These are phyloP conservation scores for Prionailurus bengalensis DNA, from an alignment of 2,113 vertebrate genomes.

Conservation along the genomic window DNA sequence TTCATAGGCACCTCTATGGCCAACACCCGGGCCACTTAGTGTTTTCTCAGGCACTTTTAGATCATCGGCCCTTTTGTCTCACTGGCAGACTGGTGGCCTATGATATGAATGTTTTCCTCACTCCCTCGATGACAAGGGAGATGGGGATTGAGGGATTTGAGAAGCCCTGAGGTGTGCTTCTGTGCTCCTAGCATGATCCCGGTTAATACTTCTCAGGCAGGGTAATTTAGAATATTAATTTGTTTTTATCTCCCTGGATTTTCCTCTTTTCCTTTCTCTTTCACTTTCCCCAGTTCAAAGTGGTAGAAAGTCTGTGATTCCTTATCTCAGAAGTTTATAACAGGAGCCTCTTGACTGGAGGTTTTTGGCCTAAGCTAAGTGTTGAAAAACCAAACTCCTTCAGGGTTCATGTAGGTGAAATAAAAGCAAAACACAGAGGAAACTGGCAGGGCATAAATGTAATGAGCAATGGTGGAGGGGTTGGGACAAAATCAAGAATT, in stretches of 20 bases:
- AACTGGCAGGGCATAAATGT: neutral
- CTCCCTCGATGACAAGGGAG: neutral
- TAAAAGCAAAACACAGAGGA: neutral
- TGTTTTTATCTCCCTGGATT: constrained; percentile 10
- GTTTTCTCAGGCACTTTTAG: neutral
- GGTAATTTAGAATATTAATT: neutral
- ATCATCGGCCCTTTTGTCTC: neutral
- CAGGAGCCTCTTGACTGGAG: neutral
- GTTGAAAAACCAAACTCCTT: constrained; percentile 15
- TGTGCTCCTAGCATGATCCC: neutral
- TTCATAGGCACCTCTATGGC: neutral
- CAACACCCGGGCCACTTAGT: neutral
- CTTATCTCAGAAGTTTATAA: neutral
- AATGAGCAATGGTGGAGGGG: neutral
- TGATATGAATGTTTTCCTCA: neutral
- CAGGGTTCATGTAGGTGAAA: neutral
- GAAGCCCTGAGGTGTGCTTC: neutral
- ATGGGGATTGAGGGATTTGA: neutral
- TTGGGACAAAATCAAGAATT: neutral
- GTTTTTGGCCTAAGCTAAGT: neutral
- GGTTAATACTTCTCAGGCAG: neutral
- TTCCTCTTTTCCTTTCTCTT: constrained; percentile 42
- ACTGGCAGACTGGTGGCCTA: rapidly evolving
- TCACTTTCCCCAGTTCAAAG: neutral
- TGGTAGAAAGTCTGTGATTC: neutral